phyloP scores from a whole-genome alignment of 2,113 vertebrate genomes.

The Aegypius monachus region DNA sequence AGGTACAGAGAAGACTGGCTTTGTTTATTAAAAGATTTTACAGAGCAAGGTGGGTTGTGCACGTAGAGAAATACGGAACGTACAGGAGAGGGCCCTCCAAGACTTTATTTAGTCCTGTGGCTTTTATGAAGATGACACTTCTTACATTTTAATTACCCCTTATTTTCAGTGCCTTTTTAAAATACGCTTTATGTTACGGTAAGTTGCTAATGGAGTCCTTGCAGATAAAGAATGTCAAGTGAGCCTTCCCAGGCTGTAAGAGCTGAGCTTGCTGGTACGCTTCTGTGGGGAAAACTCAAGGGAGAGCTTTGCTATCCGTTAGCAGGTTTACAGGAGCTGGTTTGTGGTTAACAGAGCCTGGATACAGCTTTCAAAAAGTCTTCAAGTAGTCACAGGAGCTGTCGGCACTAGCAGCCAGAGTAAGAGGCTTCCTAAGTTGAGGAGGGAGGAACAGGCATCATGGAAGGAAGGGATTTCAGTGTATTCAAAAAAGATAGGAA shows the following conservation, averaged over 20 bases:
- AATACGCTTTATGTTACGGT: background rate
- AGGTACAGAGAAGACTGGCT: background rate
- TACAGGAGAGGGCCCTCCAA: slow-evolving; percentile 74
- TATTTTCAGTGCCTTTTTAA: background rate
- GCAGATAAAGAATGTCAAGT: background rate
- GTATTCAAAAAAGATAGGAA: background rate
- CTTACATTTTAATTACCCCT: slow-evolving; percentile 49
- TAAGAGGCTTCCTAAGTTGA: background rate
- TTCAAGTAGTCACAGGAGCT: background rate
- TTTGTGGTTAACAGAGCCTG: background rate
- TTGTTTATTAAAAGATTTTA: background rate
- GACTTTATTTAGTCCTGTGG: slow-evolving; percentile 63
- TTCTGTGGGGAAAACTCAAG: background rate
- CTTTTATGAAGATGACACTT: slow-evolving; percentile 64
- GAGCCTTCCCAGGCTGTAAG: background rate
- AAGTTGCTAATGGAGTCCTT: slow-evolving; percentile 46
- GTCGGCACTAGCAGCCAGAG: background rate
- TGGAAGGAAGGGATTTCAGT: background rate
- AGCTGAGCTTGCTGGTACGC: background rate
- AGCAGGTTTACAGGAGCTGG: background rate
- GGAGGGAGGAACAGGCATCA: background rate
- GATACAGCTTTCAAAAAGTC: background rate
- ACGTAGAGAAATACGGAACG: slow-evolving; percentile 10
- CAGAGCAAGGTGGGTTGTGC: slow-evolving; percentile 2
- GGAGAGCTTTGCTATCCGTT: background rate